phyloP scores from a whole-genome alignment of 2,888 invertebrate genomes.

The Cistogaster globosa region DNA sequence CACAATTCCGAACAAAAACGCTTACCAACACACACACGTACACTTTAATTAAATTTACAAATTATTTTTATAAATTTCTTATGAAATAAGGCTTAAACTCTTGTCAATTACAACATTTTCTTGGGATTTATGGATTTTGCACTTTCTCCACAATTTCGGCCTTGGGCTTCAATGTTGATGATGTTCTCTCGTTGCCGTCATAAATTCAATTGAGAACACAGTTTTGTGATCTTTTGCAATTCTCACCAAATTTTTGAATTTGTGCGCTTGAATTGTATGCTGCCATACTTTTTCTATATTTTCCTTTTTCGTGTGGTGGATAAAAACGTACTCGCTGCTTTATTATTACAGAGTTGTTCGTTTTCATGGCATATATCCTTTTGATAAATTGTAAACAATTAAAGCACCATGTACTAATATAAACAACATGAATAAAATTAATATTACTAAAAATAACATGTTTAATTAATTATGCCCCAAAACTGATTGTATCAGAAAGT shows the following conservation, averaged over 20 bases:
- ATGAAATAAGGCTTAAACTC: not conserved
- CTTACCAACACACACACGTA: conserved; percentile 48
- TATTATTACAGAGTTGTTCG: conserved; percentile 11
- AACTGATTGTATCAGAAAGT: not conserved
- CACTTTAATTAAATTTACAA: conserved; percentile 26
- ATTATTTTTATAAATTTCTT: not conserved
- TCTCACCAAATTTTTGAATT: conserved; percentile 53
- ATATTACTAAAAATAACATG: conserved; percentile 28
- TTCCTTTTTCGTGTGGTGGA: conserved; percentile 33
- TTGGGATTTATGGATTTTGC: not conserved
- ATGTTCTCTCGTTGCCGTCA: conserved; percentile 64
- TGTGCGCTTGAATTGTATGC: conserved; percentile 35
- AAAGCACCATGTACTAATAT: conserved; percentile 22
- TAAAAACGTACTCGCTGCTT: not conserved
- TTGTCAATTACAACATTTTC: conserved; percentile 49
- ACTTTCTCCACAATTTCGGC: conserved; percentile 20
- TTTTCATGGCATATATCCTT: not conserved
- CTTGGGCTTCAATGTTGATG: conserved; percentile 17
- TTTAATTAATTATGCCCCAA: not conserved
- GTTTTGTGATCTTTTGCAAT: conserved; percentile 44
- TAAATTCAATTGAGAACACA: conserved; percentile 54
- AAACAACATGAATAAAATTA: conserved; percentile 19
- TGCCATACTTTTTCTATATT: conserved; percentile 29
- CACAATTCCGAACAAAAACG: conserved; percentile 10
- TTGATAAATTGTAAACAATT: conserved; percentile 24